A percentile compares a stretch with the other conserved stretches of the same genome.
phyloP scores from a whole-genome alignment of 2,888 invertebrate species.

The Hyposoter didymator region DNA sequence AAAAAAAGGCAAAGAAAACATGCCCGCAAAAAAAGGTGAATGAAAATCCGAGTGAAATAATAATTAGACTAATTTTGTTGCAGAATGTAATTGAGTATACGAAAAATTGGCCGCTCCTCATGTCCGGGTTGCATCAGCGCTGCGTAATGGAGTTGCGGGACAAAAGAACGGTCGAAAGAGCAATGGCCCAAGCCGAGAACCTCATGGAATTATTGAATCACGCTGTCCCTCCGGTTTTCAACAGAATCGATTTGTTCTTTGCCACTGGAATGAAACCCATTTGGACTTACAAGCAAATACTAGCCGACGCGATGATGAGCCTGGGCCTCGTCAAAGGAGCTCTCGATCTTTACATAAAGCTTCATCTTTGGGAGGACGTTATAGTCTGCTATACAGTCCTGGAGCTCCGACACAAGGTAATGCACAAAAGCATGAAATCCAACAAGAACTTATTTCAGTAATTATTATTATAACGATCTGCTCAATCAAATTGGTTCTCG shows the following conservation, averaged over 20 bases:
- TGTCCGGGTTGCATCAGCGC: conserved; percentile 90
- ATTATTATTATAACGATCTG: background rate
- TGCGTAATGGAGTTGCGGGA: conserved; percentile 91
- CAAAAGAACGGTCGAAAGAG: conserved; percentile 93
- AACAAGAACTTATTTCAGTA: background rate
- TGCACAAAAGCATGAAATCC: background rate
- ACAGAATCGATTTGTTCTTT: conserved; percentile 88
- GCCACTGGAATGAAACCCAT: conserved; percentile 89
- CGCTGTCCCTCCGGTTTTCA: conserved; percentile 82
- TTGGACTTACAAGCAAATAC: conserved; percentile 91
- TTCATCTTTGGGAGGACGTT: conserved; percentile 96
- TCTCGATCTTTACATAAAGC: conserved; percentile 90
- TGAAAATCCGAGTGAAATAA: background rate
- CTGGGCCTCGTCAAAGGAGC: conserved; percentile 94
- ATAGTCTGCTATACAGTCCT: conserved; percentile 95
- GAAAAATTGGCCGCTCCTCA: conserved; percentile 89
- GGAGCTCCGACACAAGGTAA: conserved; percentile 92
- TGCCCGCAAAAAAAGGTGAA: background rate
- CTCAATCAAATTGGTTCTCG: no score
- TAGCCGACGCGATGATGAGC: conserved; percentile 92
- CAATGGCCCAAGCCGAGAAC: conserved; percentile 94
- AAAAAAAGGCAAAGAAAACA: background rate
- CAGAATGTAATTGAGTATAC: conserved; percentile 83
- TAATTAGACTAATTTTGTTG: conserved; percentile 39
- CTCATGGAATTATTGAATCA: conserved; percentile 87